phyloP scores from a whole-genome alignment of 2,113 vertebrate genomes.

The Gallinago jamesoni region DNA sequence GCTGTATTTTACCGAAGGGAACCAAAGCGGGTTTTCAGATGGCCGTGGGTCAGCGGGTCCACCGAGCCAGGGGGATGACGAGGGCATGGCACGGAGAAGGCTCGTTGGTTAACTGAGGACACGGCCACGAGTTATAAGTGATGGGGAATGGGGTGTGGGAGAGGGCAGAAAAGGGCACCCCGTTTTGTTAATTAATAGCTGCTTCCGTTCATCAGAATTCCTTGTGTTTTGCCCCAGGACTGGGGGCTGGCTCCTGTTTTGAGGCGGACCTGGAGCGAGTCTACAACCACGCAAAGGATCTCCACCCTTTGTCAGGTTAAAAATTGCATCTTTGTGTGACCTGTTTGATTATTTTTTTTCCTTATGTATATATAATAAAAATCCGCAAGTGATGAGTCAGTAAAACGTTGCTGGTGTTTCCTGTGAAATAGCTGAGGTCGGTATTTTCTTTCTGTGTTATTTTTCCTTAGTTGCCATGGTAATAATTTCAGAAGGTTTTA shows the following conservation, averaged over 20 bases:
- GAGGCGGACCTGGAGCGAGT: neutral
- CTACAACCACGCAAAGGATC: neutral
- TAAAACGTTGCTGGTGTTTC: conserved; percentile 62
- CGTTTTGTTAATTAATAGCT: neutral
- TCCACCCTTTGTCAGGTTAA: neutral
- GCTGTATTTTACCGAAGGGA: neutral
- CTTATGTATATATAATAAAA: conserved; percentile 35
- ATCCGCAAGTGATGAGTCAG: conserved; percentile 66
- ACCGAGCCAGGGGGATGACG: neutral
- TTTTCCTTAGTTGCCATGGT: conserved; percentile 66
- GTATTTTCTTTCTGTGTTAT: conserved; percentile 60
- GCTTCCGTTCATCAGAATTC: neutral
- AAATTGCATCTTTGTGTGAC: neutral
- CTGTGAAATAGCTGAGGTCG: conserved; percentile 66
- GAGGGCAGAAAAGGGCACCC: neutral
- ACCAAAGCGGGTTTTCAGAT: neutral
- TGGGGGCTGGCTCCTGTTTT: neutral
- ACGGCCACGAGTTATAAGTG: neutral
- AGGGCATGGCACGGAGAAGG: neutral
- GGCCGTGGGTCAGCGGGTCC: neutral
- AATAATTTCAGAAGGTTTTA: conserved; percentile 56
- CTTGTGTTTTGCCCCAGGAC: neutral
- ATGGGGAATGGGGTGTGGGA: neutral
- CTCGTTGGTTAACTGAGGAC: neutral
- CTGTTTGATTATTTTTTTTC: neutral